phyloP scores from a whole-genome alignment of 2,888 invertebrate species.

The Synanthedon vespiformis region DNA sequence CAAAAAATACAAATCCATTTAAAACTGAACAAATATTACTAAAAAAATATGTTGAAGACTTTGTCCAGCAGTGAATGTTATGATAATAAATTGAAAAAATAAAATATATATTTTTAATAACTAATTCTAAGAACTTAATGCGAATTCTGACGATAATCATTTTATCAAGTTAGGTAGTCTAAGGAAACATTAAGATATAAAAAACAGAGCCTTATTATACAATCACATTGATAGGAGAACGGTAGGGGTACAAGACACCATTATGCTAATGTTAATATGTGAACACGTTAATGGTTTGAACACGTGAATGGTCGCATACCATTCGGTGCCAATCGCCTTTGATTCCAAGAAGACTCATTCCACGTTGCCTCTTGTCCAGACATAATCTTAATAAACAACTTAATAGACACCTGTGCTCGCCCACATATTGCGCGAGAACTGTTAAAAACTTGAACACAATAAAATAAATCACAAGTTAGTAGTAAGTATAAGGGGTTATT shows the following conservation, averaged over 20 bases:
- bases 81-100: no score
- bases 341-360: slow-evolving; percentile 3
- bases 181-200: no score
- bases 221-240: background rate
- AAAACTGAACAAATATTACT: no score
- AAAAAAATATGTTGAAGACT: no score
- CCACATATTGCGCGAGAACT: slow-evolving; percentile 9
- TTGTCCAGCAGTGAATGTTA: no score
- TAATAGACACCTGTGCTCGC: slow-evolving; percentile 27
- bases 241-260: background rate
- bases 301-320: slow-evolving; percentile 7
- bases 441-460: slow-evolving; percentile 2
- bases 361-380: slow-evolving; percentile 18
- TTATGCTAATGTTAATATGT: background rate
- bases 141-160: no score
- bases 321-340: slow-evolving; percentile 15
- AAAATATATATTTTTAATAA: no score
- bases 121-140: no score
- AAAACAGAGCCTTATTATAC: no score
- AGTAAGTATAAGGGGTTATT: background rate
- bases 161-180: no score
- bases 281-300: slow-evolving; percentile 7
- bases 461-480: slow-evolving; percentile 24
- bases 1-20: no score
- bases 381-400: slow-evolving; percentile 17